Percentiles rank a stretch among this genome's conserved stretches.
Conservation (phyloP, 2,797 vertebrate genomes). For the Urocyon cinereoargenteus region DNA sequence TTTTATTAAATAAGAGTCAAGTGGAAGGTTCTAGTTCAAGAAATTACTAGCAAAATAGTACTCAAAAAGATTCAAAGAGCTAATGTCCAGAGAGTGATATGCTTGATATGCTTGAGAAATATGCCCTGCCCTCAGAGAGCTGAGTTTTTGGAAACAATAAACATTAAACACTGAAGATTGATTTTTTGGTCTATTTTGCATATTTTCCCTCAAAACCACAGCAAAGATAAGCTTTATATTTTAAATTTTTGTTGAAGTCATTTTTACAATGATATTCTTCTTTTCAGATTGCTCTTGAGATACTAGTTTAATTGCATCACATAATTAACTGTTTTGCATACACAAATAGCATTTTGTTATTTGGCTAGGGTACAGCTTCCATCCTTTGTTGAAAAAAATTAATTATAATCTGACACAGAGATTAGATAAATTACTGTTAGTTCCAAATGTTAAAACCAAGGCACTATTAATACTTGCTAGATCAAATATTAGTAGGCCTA, state of each 20-base stretch:
- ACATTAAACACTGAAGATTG: conserved; percentile 58
- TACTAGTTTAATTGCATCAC: conserved; percentile 84
- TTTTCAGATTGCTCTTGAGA: conserved; percentile 82
- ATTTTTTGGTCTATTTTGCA: conserved; percentile 68
- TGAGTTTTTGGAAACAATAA: conserved; percentile 50
- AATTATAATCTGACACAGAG: conserved; percentile 64
- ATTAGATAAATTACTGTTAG: conserved; percentile 75
- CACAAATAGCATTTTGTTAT: conserved; percentile 78
- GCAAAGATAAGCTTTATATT: conserved; percentile 49
- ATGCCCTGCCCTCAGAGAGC: neutral
- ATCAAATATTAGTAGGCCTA: conserved; percentile 41
- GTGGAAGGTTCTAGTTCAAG: neutral
- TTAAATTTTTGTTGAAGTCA: conserved; percentile 68
- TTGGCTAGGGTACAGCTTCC: conserved; percentile 66
- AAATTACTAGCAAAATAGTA: conserved; percentile 15
- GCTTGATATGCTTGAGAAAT: neutral
- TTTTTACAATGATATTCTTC: conserved; percentile 67
- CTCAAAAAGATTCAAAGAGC: neutral
- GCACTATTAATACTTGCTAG: conserved; percentile 65
- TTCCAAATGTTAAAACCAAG: conserved; percentile 68
- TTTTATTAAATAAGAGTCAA: conserved; percentile 4
- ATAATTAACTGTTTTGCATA: conserved; percentile 80
- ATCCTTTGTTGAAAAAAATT: conserved; percentile 43
- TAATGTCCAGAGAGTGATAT: neutral
- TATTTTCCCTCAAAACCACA: conserved; percentile 68